Percentiles rank a stretch among this genome's conserved stretches.
Evolutionary conservation across 2,888 invertebrate genomes (phyloP).

Genomic region (Hypselothyrea guttata): DNA sequence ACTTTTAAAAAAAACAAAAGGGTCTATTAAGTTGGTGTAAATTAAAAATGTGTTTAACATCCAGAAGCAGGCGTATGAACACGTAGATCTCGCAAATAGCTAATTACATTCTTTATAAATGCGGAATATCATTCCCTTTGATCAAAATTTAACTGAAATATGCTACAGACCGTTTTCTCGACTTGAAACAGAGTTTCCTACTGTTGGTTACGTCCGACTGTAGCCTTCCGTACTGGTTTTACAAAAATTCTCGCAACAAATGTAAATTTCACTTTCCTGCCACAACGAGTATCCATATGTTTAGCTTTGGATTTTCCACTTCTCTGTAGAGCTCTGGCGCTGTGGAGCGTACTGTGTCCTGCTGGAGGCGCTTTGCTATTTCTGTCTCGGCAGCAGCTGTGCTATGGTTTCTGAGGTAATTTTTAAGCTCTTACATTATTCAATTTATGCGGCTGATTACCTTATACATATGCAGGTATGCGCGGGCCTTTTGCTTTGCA

Average conservation of each 20-base stretch:
- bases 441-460: slow-evolving; percentile 46
- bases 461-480: slow-evolving; percentile 8
- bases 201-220: too few relatives aligned
- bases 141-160: too few relatives aligned
- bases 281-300: slow-evolving; percentile 4
- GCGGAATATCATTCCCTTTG: too few relatives aligned
- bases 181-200: too few relatives aligned
- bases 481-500: slow-evolving; percentile 10
- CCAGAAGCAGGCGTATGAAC: too few relatives aligned
- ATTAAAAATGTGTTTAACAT: too few relatives aligned
- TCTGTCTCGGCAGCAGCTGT: slow-evolving; percentile 16
- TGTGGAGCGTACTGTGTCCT: slow-evolving; percentile 14
- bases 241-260: slow-evolving; percentile 24
- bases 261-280: slow-evolving; percentile 52
- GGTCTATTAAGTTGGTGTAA: too few relatives aligned
- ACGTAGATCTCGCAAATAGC: too few relatives aligned
- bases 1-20: too few relatives aligned
- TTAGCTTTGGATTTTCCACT: slow-evolving; percentile 11
- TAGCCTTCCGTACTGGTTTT: too few relatives aligned
- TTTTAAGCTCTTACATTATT: slow-evolving; percentile 35
- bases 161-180: too few relatives aligned
- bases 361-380: slow-evolving; percentile 19
- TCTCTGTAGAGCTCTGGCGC: slow-evolving; percentile 2
- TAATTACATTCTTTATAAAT: too few relatives aligned
- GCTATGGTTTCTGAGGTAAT: slow-evolving; percentile 26